phyloP scores from a whole-genome alignment of 1,140 invertebrate genomes.

The Drosophila pallidifrons region DNA sequence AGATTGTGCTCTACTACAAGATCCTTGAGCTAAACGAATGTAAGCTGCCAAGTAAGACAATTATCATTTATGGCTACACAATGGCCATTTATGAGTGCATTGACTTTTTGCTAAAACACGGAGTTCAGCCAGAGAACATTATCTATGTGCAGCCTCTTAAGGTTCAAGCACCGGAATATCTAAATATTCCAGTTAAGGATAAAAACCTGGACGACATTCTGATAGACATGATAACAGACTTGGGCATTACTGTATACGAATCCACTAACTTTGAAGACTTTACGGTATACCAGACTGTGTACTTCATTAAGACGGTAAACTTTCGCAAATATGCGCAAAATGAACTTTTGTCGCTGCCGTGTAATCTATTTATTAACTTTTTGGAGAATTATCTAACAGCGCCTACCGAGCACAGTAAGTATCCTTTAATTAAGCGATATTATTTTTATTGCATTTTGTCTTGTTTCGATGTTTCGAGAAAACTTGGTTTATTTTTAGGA shows the following conservation, averaged over 20 bases:
- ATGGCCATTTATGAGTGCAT: constrained; percentile 59
- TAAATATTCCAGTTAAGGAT: constrained; percentile 45
- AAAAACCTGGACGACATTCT: constrained; percentile 42
- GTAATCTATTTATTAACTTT: constrained; percentile 62
- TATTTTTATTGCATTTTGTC: neutral
- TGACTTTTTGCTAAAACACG: constrained; percentile 57
- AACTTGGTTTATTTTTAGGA: too few species aligned
- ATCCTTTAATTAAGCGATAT: too few species aligned
- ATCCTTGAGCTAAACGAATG: constrained; percentile 21
- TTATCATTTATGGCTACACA: constrained; percentile 53
- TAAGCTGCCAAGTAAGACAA: neutral
- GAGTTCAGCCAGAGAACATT: constrained; percentile 19
- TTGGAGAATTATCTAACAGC: constrained; percentile 7
- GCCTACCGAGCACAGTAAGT: constrained; percentile 9
- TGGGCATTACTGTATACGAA: constrained; percentile 41
- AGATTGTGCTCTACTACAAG: constrained; percentile 67
- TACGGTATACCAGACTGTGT: neutral
- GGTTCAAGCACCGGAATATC: neutral
- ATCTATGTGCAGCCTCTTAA: constrained; percentile 46
- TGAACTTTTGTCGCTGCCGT: neutral
- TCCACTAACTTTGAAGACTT: constrained; percentile 15
- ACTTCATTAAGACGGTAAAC: constrained; percentile 34
- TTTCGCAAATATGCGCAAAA: constrained; percentile 17
- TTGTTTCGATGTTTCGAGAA: too few species aligned
- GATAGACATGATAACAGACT: constrained; percentile 47